Evolutionary conservation across 92 coral and sea anemone species (phyloP), one percentile per base, ranked within the genome.

Genomic region (Porites lobata): DNA sequence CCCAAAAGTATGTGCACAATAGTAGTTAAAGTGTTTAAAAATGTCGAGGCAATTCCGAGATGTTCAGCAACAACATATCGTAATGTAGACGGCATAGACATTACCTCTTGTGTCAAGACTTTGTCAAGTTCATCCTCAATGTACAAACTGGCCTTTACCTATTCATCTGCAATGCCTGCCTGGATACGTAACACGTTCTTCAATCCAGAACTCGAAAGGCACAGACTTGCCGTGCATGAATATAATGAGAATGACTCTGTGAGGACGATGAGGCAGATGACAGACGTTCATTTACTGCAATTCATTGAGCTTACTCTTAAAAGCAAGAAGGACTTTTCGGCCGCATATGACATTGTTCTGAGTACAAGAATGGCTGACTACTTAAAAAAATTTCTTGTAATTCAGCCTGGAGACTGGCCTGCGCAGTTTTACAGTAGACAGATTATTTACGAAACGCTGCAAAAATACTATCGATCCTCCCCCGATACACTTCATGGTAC

Each of bases 131-230:
- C 59, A n/a, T 3, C 38, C 8, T 47, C 85, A 12, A 87, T 87
- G 92, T 77, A 83, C 56, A 88, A 82, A 59, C 78, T 88, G n/a
- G 62, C 84, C 54, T n/a, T 26, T 50, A 67, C 88, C 22, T 89
- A 75, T 83, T 69, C 80, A n/a, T 52, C 82, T 57, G 57, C 65
- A 20, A 74, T 85, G 77, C 92, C 92, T 8, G 21, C 54, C 5
- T 90, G 90, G 90, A 66, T 90, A 2, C 69, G 63, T 19, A 26
- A 63, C 7, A 56, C 85, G 50, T 84, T 85, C 53, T 79, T 90
- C 62, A 56, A 56, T 69, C 56, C 58, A 20, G 91, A 87, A 62
- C 79, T 76, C 54, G 91, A 82, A 19, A 59, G 82, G 15, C 75
- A 75, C 7, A 81, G 87, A 54, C 76, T 88, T 43, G 38, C 54